Conservation (phyloP, 2,113 vertebrate species). For the Geococcyx californianus region DNA sequence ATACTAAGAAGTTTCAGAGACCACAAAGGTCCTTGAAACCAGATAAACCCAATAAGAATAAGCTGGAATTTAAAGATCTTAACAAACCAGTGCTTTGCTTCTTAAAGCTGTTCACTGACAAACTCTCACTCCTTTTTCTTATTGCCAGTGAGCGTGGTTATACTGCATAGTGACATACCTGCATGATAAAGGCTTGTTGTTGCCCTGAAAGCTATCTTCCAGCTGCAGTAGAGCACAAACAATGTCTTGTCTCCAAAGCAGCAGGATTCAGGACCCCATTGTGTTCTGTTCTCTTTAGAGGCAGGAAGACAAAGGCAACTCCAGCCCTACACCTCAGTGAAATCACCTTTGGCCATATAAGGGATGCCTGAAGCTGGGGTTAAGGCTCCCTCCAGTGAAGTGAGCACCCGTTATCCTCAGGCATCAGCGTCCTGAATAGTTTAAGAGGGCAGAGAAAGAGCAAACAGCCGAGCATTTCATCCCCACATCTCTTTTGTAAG, state of each 20-base stretch:
- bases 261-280: neutral
- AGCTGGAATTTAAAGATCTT: neutral
- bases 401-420: neutral
- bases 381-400: neutral
- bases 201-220: neutral
- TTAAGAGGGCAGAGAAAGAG: neutral
- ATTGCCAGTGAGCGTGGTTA: neutral
- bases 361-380: neutral
- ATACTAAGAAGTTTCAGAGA: neutral
- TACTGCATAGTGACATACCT: neutral
- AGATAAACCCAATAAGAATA: neutral
- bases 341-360: neutral
- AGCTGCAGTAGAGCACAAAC: neutral
- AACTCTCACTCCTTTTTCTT: neutral
- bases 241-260: neutral
- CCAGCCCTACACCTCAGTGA: neutral
- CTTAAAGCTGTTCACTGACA: neutral
- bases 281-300: conserved; percentile 2
- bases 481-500: neutral
- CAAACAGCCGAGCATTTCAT: neutral
- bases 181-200: neutral
- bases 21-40: neutral
- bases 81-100: neutral
- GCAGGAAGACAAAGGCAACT: neutral
- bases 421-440: neutral